Evolutionary conservation across 2,113 vertebrate genomes (phyloP).

Genomic region (Scortum barcoo): DNA sequence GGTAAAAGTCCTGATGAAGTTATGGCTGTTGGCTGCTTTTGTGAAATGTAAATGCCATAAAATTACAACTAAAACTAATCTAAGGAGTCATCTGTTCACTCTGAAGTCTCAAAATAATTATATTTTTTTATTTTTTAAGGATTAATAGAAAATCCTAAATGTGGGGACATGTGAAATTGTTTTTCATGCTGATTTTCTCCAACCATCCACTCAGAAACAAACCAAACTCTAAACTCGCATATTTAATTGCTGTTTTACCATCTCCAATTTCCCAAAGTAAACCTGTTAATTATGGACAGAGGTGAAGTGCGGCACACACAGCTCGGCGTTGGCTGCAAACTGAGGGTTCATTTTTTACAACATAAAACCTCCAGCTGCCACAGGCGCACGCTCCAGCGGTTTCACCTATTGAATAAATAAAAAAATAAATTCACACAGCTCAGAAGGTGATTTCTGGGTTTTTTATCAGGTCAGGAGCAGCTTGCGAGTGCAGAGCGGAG

Average conservation of each 20-base stretch:
- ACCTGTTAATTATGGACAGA: slow-evolving; percentile 21
- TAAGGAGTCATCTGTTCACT: too few relatives aligned
- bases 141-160: too few relatives aligned
- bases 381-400: slow-evolving; percentile 18
- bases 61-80: too few relatives aligned
- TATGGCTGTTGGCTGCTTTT: too few relatives aligned
- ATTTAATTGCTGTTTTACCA: slow-evolving; percentile 23
- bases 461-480: slow-evolving; percentile 64
- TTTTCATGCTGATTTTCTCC: not conserved
- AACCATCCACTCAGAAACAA: not conserved
- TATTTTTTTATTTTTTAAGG: too few relatives aligned
- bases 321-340: not conserved
- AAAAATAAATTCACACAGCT: slow-evolving; percentile 7
- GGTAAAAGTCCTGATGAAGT: too few relatives aligned
- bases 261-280: slow-evolving; percentile 12
- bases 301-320: not conserved
- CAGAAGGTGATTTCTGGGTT: slow-evolving; percentile 47
- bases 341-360: slow-evolving; percentile 35
- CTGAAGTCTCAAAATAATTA: too few relatives aligned
- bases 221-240: not conserved
- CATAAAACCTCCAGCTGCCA: slow-evolving; percentile 50
- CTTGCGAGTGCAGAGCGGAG: slow-evolving; percentile 27
- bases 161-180: too few relatives aligned
- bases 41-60: too few relatives aligned
- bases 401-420: slow-evolving; percentile 38